A percentile compares a stretch with the other conserved stretches of the same genome.
Evolutionary conservation across 2,888 invertebrate genomes (phyloP).

Genomic region (Dicranocentrus wangi): DNA sequence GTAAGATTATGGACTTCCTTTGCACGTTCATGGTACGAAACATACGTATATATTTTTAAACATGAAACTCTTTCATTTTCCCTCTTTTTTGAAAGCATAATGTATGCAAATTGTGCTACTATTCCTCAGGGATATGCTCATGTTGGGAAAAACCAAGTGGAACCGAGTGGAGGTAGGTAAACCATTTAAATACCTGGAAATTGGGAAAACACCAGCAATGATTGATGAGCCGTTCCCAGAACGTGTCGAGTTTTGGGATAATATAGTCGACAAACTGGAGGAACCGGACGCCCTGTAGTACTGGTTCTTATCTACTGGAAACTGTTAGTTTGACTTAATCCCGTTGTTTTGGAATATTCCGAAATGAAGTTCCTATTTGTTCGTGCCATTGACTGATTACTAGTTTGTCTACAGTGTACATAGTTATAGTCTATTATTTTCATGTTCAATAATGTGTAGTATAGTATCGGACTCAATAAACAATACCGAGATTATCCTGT

Average conservation of each 20-base stretch:
- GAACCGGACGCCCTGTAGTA: background rate
- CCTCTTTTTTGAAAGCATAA: no score
- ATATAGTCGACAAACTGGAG: slow-evolving; percentile 42
- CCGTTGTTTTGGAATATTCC: no score
- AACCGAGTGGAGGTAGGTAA: slow-evolving; percentile 47
- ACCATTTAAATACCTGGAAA: slow-evolving; percentile 59
- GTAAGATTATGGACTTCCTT: slow-evolving; percentile 48
- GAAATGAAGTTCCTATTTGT: no score
- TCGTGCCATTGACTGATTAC: no score
- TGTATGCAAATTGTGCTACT: background rate
- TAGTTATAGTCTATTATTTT: no score
- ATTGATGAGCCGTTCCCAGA: slow-evolving; percentile 67
- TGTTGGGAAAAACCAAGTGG: slow-evolving; percentile 61
- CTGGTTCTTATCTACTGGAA: background rate
- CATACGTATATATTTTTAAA: no score
- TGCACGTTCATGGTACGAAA: slow-evolving; percentile 43
- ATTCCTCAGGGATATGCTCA: slow-evolving; percentile 42
- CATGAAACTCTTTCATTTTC: no score
- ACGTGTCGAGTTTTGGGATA: slow-evolving; percentile 68
- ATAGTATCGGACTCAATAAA: no score
- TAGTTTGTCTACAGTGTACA: no score
- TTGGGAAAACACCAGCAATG: slow-evolving; percentile 62
- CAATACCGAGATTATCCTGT: no score
- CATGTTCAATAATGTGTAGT: no score
- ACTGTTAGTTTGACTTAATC: no score